phyloP scores from a whole-genome alignment of 2,888 invertebrate species.

The Drosophila stalkeri region DNA sequence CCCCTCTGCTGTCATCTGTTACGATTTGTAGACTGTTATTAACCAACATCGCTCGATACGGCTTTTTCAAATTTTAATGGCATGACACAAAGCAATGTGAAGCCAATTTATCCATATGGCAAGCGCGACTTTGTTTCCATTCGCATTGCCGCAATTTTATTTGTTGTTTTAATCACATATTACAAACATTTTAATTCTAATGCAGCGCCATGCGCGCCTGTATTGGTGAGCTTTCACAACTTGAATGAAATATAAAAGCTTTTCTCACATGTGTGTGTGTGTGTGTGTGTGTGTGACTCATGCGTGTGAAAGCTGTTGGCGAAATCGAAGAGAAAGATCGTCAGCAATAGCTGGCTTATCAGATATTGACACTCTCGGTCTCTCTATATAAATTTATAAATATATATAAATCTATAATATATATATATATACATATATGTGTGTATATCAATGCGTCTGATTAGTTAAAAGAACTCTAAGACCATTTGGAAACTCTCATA shows the following conservation, averaged over 20 bases:
- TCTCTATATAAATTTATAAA: neutral
- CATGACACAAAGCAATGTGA: constrained; percentile 67
- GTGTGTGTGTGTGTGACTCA: constrained; percentile 17
- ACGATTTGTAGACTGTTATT: constrained; percentile 75
- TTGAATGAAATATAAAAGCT: constrained; percentile 22
- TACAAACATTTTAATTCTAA: constrained; percentile 40
- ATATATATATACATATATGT: neutral
- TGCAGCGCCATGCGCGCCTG: constrained; percentile 19
- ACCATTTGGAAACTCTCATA: neutral
- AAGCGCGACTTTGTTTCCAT: constrained; percentile 4
- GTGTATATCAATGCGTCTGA: neutral
- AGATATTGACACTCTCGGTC: constrained; percentile 46
- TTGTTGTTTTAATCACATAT: constrained; percentile 38
- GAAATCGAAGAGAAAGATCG: neutral
- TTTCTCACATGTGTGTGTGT: constrained; percentile 2
- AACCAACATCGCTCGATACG: constrained; percentile 70
- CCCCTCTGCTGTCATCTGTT: constrained; percentile 72
- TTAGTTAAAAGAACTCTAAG: neutral
- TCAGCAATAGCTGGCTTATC: constrained; percentile 31
- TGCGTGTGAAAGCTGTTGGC: constrained; percentile 4
- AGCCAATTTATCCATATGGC: constrained; percentile 30
- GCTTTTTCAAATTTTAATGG: constrained; percentile 67
- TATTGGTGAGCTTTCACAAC: constrained; percentile 22
- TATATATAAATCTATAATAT: too few species aligned
- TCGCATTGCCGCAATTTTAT: constrained; percentile 6